Conservation (phyloP, 2,888 invertebrate genomes). For the Zaprionus lineosus region DNA sequence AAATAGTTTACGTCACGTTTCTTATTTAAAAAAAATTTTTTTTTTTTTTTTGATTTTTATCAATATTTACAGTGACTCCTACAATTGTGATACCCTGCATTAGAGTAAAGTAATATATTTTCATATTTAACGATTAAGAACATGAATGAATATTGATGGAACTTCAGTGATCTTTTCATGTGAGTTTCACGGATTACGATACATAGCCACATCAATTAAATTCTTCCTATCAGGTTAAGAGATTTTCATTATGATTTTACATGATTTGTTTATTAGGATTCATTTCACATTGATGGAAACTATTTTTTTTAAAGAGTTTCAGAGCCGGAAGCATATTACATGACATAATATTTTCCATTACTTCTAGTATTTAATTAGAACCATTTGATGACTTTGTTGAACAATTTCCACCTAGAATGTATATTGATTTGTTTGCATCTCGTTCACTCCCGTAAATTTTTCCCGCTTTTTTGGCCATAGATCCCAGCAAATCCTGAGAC, state of each 20-base stretch:
- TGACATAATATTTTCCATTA: slow-evolving; percentile 42
- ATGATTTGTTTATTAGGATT: slow-evolving; percentile 62
- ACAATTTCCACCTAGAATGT: slow-evolving; percentile 78
- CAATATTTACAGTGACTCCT: too few species aligned
- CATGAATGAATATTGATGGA: too few species aligned
- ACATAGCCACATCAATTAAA: too few species aligned
- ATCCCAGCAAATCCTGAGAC: slow-evolving; percentile 96
- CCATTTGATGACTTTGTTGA: slow-evolving; percentile 78
- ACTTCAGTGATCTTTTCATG: too few species aligned
- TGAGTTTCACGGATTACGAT: too few species aligned
- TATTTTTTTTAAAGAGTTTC: slow-evolving; percentile 48
- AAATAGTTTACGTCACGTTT: not conserved
- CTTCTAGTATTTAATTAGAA: slow-evolving; percentile 64
- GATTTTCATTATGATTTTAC: slow-evolving; percentile 37
- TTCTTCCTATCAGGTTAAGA: too few species aligned
- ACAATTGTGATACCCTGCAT: too few species aligned
- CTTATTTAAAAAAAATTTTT: too few species aligned
- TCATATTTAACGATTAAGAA: too few species aligned
- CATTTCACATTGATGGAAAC: slow-evolving; percentile 49
- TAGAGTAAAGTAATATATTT: too few species aligned
- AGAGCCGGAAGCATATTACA: slow-evolving; percentile 49
- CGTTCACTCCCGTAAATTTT: slow-evolving; percentile 96
- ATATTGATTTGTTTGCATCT: slow-evolving; percentile 81
- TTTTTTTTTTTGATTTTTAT: too few species aligned
- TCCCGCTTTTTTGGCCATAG: slow-evolving; percentile 99